A percentile compares a stretch with the other conserved stretches of the same genome.
Conservation (phyloP, 2,113 vertebrate genomes). For the Eleginops maclovinus region DNA sequence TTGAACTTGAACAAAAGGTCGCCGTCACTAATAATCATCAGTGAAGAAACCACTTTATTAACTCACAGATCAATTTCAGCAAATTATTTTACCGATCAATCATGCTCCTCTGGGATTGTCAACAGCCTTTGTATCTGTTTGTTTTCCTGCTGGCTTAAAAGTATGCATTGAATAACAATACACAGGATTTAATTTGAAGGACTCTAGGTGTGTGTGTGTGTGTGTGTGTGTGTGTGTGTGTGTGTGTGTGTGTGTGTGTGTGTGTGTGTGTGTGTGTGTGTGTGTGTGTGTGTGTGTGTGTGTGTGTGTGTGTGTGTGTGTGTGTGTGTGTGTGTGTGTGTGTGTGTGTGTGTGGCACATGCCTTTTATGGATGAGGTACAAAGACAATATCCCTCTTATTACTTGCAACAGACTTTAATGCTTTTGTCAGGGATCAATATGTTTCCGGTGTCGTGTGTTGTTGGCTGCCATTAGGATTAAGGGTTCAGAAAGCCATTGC, state of each 20-base stretch:
- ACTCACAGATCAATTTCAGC: constrained; percentile 45
- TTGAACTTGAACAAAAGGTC: constrained; percentile 41
- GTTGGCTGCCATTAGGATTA: constrained; percentile 1
- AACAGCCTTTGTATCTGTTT: constrained; percentile 14
- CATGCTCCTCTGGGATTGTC: constrained; percentile 26
- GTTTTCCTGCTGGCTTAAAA: constrained; percentile 24
- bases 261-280: not conserved
- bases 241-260: constrained; percentile 9
- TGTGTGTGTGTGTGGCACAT: constrained; percentile 1
- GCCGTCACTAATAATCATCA: constrained; percentile 46
- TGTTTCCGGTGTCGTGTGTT: not conserved
- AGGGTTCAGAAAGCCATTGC: not conserved
- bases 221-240: not conserved
- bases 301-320: too few relatives aligned
- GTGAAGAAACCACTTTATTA: constrained; percentile 44
- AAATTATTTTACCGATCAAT: constrained; percentile 51
- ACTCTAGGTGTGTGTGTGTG: constrained; percentile 12
- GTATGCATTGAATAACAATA: constrained; percentile 32
- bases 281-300: too few relatives aligned
- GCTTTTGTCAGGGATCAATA: constrained; percentile 13
- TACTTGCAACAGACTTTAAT: not conserved
- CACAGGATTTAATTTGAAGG: constrained; percentile 30
- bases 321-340: too few relatives aligned
- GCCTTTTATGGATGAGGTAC: not conserved
- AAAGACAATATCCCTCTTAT: not conserved